These are phyloP conservation scores for Strigamia transsilvanica DNA, from an alignment of 2,888 invertebrate species.

Conservation along the genomic window DNA sequence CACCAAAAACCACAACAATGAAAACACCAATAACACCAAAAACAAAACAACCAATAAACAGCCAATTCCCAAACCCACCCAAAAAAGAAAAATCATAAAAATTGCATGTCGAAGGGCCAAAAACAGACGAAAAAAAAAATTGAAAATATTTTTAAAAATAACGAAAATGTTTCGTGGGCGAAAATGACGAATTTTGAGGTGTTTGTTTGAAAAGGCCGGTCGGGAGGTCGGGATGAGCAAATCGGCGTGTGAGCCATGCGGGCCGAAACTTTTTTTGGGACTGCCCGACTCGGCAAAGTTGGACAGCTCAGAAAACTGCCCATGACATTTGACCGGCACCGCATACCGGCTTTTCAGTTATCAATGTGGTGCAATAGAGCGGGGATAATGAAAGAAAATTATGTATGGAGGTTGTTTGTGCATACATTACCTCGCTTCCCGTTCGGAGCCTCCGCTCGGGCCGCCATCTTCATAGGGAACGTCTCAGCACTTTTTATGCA, in stretches of 20 bases:
- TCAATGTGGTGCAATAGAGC: background rate
- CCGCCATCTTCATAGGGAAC: slow-evolving; percentile 12
- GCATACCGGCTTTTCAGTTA: background rate
- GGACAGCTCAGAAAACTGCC: background rate
- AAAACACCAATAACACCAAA: no score
- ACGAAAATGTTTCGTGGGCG: no score
- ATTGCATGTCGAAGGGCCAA: no score
- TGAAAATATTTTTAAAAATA: no score
- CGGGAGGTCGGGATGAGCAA: background rate
- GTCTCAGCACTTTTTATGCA: background rate
- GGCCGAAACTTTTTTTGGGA: slow-evolving; percentile 31
- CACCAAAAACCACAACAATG: background rate
- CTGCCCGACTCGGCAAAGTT: background rate
- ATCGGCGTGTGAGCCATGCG: slow-evolving; percentile 13
- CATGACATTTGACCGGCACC: slow-evolving; percentile 3
- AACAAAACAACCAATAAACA: no score
- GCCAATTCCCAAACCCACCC: no score
- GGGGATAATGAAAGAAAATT: background rate
- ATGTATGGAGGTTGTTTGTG: slow-evolving; percentile 9
- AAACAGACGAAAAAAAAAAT: no score
- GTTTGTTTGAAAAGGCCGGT: background rate
- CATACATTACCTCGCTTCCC: slow-evolving; percentile 27
- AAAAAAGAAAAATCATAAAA: no score
- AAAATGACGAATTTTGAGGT: no score
- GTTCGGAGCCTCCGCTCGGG: slow-evolving; percentile 38